Conservation (phyloP, 2,113 vertebrate genomes). For the Nannospalax galili region DNA sequence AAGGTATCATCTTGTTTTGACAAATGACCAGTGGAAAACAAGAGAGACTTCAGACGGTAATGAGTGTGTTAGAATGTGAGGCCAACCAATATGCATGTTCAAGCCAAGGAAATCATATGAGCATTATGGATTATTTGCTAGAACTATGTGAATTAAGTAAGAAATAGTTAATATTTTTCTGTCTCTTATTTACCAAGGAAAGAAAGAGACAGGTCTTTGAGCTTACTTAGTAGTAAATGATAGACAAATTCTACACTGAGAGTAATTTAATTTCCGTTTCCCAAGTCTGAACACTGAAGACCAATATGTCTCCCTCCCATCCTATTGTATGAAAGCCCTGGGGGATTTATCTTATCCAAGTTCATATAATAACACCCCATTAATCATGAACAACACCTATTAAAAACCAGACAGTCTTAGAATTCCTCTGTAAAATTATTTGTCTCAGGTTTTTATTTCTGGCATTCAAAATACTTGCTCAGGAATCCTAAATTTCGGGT, state of each 20-base stretch:
- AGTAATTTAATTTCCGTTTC: constrained; percentile 33
- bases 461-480: constrained; percentile 34
- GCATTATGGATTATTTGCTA: neutral
- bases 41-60: neutral
- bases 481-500: constrained; percentile 17
- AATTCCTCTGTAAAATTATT: constrained; percentile 48
- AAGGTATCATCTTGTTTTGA: neutral
- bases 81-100: neutral
- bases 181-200: constrained; percentile 38
- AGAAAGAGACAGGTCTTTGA: constrained; percentile 37
- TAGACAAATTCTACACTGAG: constrained; percentile 57
- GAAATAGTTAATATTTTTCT: constrained; percentile 43
- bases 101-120: neutral
- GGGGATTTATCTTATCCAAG: constrained; percentile 33
- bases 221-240: constrained; percentile 53
- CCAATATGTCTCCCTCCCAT: neutral
- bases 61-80: neutral
- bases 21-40: neutral
- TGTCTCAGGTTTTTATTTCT: constrained; percentile 47
- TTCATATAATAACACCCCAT: constrained; percentile 56
- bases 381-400: constrained; percentile 50
- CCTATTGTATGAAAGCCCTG: neutral
- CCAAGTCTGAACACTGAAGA: constrained; percentile 40
- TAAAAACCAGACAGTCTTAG: constrained; percentile 29
- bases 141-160: neutral